Evolutionary conservation across 2,888 invertebrate genomes (phyloP).

Genomic region (Drosophila histrio): DNA sequence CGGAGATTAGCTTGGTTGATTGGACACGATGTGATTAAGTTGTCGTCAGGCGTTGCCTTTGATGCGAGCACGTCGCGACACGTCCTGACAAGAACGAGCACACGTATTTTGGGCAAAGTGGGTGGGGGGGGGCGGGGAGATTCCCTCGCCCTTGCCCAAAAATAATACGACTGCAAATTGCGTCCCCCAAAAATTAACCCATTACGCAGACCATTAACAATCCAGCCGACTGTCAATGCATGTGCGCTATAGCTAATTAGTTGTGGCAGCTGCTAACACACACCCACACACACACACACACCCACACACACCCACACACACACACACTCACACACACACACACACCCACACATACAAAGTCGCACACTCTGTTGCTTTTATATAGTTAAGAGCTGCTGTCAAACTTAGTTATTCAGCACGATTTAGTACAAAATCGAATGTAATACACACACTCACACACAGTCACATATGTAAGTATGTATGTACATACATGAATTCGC

Average conservation of each 20-base stretch:
- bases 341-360: neutral
- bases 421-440: constrained; percentile 55
- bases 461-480: too few relatives aligned
- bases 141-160: too few relatives aligned
- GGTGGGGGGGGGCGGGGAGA: neutral
- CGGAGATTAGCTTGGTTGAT: constrained; percentile 82
- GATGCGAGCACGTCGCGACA: constrained; percentile 55
- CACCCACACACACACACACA: constrained; percentile 7
- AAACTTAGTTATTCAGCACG: constrained; percentile 71
- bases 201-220: constrained; percentile 77
- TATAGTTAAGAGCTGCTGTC: constrained; percentile 29
- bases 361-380: neutral
- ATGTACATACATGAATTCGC: too few relatives aligned
- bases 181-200: constrained; percentile 66
- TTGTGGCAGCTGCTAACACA: constrained; percentile 69
- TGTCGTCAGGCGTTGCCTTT: constrained; percentile 55
- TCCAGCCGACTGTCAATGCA: constrained; percentile 49
- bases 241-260: constrained; percentile 69
- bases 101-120: neutral
- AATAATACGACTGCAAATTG: constrained; percentile 2
- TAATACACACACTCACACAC: constrained; percentile 9
- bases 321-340: neutral
- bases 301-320: neutral
- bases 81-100: constrained; percentile 9
- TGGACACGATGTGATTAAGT: constrained; percentile 83